These are phyloP conservation scores for Datnioides undecimradiatus DNA, from an alignment of 2,113 vertebrate species.

Conservation along the genomic window DNA sequence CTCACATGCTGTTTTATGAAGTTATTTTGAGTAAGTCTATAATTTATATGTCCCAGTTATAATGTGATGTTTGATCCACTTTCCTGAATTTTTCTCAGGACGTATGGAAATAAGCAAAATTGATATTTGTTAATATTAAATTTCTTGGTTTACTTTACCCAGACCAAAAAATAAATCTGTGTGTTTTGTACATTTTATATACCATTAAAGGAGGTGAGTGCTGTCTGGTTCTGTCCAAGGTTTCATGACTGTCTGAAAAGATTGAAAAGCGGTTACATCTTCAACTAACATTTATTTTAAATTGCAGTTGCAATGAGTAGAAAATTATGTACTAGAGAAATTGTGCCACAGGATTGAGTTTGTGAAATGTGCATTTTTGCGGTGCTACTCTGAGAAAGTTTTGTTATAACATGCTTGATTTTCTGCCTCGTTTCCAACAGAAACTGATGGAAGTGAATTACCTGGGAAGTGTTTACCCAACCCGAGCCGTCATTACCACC, in stretches of 20 bases:
- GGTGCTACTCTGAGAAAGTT: background rate
- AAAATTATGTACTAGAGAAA: background rate
- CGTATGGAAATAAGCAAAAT: background rate
- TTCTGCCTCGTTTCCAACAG: constrained; percentile 74
- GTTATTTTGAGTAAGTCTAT: background rate
- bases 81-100: background rate
- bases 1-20: background rate
- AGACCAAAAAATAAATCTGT: background rate
- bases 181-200: background rate
- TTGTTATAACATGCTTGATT: background rate
- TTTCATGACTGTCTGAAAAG: background rate
- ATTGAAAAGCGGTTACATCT: background rate
- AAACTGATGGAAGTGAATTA: constrained; percentile 97
- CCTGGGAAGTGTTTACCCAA: constrained; percentile 96
- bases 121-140: background rate
- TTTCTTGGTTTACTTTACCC: no score
- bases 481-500: constrained; percentile 91
- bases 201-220: background rate
- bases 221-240: background rate
- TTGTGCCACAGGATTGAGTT: background rate
- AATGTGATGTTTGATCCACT: background rate
- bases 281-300: background rate
- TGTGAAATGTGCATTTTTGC: background rate
- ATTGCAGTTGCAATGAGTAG: background rate
- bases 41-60: background rate